A percentile compares a stretch with the other conserved stretches of the same genome.
These are phyloP conservation scores for Dendroctonus valens DNA, from an alignment of 1,140 invertebrate genomes.

Conservation along the genomic window DNA sequence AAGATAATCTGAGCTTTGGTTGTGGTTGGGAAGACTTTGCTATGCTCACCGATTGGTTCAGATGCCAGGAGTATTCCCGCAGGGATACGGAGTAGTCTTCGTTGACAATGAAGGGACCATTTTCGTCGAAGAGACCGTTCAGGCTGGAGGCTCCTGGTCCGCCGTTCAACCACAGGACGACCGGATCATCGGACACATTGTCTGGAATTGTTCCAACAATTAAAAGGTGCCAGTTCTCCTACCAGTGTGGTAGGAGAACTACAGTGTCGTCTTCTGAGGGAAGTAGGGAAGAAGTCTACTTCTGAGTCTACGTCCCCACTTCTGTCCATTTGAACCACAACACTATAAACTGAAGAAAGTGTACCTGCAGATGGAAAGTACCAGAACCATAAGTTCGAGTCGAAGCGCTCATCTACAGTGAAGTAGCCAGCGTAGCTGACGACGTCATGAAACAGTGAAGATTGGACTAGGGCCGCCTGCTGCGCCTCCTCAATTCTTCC, in stretches of 20 bases:
- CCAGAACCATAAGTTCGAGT: slow-evolving; percentile 76
- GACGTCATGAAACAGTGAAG: slow-evolving; percentile 34
- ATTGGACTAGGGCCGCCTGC: slow-evolving; percentile 19
- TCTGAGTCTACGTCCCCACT: slow-evolving; percentile 28
- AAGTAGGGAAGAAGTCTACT: not conserved
- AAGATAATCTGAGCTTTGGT: slow-evolving; percentile 59
- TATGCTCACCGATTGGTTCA: slow-evolving; percentile 60
- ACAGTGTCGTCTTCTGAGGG: not conserved
- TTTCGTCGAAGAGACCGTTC: slow-evolving; percentile 70
- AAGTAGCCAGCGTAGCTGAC: slow-evolving; percentile 63
- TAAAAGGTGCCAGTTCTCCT: not conserved
- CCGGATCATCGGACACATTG: slow-evolving; percentile 55
- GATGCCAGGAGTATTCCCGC: slow-evolving; percentile 56
- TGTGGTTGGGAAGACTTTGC: not conserved
- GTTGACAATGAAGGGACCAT: slow-evolving; percentile 60
- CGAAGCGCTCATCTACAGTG: slow-evolving; percentile 63
- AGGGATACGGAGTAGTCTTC: slow-evolving; percentile 49
- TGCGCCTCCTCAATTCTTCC: slow-evolving; percentile 51
- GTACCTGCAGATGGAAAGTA: slow-evolving; percentile 64
- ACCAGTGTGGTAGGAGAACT: not conserved
- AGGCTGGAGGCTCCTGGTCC: slow-evolving; percentile 69
- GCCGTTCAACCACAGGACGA: slow-evolving; percentile 74
- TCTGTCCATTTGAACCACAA: too few species aligned
- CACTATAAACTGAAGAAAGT: too few species aligned
- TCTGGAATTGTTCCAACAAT: slow-evolving; percentile 35